Conservation (phyloP, 2,113 vertebrate genomes). For the Tachysurus fulvidraco region DNA sequence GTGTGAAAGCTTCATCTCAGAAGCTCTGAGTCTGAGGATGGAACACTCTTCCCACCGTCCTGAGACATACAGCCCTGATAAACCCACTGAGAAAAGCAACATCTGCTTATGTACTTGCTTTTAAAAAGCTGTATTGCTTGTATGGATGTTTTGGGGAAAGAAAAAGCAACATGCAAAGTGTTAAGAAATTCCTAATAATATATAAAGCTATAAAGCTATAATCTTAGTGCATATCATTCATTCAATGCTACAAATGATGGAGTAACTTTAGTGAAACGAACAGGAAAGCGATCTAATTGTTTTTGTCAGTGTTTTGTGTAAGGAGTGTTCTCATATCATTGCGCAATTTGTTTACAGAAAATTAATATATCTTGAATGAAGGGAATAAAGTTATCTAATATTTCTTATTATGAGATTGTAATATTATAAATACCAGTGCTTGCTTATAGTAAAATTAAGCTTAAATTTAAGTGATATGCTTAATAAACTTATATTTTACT, state of each 20-base stretch:
- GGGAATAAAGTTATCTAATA: background rate
- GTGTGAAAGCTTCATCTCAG: conserved; percentile 51
- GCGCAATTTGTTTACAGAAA: background rate
- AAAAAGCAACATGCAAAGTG: background rate
- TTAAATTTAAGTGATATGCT: no score
- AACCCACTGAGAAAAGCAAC: conserved; percentile 1
- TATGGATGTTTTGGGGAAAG: background rate
- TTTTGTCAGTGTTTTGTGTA: no score
- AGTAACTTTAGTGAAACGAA: background rate
- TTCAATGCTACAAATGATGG: background rate
- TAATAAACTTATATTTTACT: background rate
- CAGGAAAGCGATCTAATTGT: background rate
- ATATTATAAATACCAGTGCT: background rate
- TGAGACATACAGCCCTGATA: conserved; percentile 1
- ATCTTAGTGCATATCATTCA: background rate
- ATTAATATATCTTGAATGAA: background rate
- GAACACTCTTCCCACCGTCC: conserved; percentile 16
- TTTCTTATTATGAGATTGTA: background rate
- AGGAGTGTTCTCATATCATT: background rate
- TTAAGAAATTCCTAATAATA: background rate
- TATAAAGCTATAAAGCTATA: background rate
- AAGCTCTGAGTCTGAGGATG: conserved; percentile 21
- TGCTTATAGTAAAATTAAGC: background rate
- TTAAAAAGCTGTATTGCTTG: background rate
- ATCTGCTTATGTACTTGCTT: conserved; percentile 31